Percentiles rank a stretch among this genome's conserved stretches.
phyloP scores from a whole-genome alignment of 1,140 invertebrate genomes.

The Druon quercuslanigerum region DNA sequence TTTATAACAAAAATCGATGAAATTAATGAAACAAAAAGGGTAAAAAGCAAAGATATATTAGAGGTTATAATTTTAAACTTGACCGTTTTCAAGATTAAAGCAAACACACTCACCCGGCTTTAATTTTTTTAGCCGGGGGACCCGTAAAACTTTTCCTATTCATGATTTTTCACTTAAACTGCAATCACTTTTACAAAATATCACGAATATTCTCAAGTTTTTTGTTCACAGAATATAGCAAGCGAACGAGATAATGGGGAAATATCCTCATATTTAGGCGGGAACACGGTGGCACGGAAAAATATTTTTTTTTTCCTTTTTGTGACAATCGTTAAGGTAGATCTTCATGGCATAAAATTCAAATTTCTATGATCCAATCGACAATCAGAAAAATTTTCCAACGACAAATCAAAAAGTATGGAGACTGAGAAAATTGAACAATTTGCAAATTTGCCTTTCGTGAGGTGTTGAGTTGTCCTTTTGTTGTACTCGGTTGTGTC shows the following conservation, averaged over 20 bases:
- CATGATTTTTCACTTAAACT: constrained; percentile 39
- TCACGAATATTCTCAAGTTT: neutral
- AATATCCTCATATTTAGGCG: too few species aligned
- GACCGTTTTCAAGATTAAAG: neutral
- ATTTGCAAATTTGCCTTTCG: too few species aligned
- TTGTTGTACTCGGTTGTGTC: neutral
- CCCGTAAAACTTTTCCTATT: constrained; percentile 45
- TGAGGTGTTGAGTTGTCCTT: too few species aligned
- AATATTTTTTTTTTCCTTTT: too few species aligned
- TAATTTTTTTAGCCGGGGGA: constrained; percentile 54
- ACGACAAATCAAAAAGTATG: neutral
- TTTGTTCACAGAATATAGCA: too few species aligned
- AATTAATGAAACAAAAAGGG: neutral
- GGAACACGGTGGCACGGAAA: too few species aligned
- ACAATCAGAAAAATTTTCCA: neutral
- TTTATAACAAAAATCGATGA: constrained; percentile 26
- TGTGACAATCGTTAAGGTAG: too few species aligned
- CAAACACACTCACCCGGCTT: constrained; percentile 53
- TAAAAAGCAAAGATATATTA: neutral
- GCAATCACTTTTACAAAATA: neutral
- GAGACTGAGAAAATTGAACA: neutral
- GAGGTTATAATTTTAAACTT: constrained; percentile 29
- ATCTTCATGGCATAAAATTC: neutral
- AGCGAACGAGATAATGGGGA: too few species aligned
- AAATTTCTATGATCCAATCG: neutral